Evolutionary conservation across 1,140 invertebrate species (phyloP).

Genomic region (Acromyrmex echinatior): DNA sequence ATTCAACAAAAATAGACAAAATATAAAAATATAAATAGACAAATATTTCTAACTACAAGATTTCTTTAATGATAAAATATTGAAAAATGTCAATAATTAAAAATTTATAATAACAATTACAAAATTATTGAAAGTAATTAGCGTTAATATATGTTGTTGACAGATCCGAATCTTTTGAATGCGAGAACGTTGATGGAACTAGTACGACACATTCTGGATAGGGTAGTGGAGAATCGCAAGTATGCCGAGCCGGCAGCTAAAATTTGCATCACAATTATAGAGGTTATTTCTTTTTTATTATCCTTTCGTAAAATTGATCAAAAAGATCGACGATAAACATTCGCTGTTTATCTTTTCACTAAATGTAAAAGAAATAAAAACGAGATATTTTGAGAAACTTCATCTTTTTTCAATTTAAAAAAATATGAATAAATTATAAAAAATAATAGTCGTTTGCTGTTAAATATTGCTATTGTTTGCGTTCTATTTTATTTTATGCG

Average conservation of each 20-base stretch:
- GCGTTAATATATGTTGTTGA: background rate
- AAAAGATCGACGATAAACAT: background rate
- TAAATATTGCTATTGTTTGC: background rate
- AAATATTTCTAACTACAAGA: background rate
- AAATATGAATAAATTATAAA: background rate
- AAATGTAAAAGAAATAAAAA: conserved; percentile 15
- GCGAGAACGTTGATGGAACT: conserved; percentile 94
- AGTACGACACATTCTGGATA: conserved; percentile 92
- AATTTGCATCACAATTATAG: conserved; percentile 94
- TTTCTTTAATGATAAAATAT: background rate
- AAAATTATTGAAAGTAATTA: background rate
- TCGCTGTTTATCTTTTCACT: background rate
- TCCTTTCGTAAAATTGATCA: background rate
- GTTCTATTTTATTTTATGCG: background rate
- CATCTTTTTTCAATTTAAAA: background rate
- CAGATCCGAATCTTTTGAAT: conserved; percentile 93
- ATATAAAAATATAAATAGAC: no score
- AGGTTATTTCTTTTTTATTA: conserved; percentile 84
- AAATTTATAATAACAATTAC: background rate
- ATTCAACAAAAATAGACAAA: background rate
- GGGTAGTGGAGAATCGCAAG: conserved; percentile 92
- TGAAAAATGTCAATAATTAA: background rate
- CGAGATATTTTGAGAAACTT: background rate
- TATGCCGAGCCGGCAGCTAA: conserved; percentile 93
- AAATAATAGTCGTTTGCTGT: background rate